These are phyloP conservation scores for Brachionus calyciflorus DNA, from an alignment of 1,140 invertebrate species.

Conservation along the genomic window DNA sequence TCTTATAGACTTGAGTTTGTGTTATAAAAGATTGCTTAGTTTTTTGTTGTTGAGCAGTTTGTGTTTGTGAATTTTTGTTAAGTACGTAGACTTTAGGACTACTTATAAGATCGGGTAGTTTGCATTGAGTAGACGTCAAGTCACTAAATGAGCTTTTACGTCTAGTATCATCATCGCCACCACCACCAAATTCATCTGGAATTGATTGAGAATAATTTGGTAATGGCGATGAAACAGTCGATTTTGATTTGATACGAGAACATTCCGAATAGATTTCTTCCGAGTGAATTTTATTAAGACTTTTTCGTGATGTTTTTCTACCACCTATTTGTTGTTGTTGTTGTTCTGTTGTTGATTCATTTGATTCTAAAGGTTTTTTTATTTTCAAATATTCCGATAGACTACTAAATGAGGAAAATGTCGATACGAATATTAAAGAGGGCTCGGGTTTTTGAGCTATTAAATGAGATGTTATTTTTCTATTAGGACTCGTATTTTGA, in stretches of 20 bases:
- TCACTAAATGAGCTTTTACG: slow-evolving; percentile 8
- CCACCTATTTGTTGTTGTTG: too few species aligned
- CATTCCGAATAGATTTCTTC: slow-evolving; percentile 12
- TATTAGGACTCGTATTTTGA: background rate
- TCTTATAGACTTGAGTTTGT: slow-evolving; percentile 27
- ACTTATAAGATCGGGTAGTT: background rate
- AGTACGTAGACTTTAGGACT: background rate
- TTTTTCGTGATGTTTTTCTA: background rate
- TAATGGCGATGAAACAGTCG: background rate
- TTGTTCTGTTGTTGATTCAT: too few species aligned
- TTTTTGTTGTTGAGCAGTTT: background rate
- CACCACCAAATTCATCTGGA: background rate
- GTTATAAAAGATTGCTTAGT: slow-evolving; percentile 25
- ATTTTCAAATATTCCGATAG: slow-evolving; percentile 5
- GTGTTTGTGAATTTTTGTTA: background rate
- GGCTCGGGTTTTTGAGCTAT: slow-evolving; percentile 3
- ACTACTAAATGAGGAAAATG: slow-evolving; percentile 11
- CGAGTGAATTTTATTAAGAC: background rate
- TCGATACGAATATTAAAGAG: slow-evolving; percentile 13
- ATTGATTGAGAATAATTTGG: background rate
- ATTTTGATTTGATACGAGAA: background rate
- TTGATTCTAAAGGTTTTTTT: too few species aligned
- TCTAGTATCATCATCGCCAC: background rate
- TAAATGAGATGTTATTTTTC: background rate
- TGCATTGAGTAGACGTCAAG: background rate